These are phyloP conservation scores for Montifringilla adamsi DNA, from an alignment of 2,113 vertebrate species.

Conservation along the genomic window DNA sequence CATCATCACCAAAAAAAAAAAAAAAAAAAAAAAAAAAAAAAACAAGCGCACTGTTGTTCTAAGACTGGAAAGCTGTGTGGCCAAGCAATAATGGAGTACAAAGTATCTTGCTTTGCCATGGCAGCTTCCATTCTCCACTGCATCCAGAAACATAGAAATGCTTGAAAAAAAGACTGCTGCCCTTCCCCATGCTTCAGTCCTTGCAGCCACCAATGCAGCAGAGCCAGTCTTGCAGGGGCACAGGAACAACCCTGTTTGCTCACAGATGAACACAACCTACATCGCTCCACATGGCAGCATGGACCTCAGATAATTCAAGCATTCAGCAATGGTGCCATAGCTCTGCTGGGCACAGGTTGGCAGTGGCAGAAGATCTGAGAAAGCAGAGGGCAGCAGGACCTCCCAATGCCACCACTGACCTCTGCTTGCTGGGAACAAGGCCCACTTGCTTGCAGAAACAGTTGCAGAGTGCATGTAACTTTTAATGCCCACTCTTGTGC, in stretches of 20 bases:
- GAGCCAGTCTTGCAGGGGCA: not conserved
- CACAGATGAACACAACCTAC: not conserved
- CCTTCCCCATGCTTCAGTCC: not conserved
- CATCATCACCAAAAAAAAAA: not conserved
- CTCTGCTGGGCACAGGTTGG: not conserved
- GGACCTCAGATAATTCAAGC: not conserved
- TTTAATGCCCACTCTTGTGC: not conserved
- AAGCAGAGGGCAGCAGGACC: not conserved
- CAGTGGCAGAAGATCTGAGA: not conserved
- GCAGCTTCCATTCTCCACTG: not conserved
- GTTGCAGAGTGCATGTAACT: not conserved
- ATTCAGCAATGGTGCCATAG: not conserved
- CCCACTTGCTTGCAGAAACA: not conserved
- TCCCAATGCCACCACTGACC: not conserved
- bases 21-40: too few relatives aligned
- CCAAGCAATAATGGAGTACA: not conserved
- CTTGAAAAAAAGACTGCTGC: not conserved
- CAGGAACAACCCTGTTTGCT: not conserved
- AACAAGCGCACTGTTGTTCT: not conserved
- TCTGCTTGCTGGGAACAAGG: not conserved
- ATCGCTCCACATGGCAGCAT: not conserved
- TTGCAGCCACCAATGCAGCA: not conserved
- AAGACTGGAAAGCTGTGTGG: not conserved
- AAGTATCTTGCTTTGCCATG: not conserved
- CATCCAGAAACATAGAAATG: not conserved